These are phyloP conservation scores for Urophycis tenuis DNA, from an alignment of 2,797 vertebrate species.

Conservation along the genomic window DNA sequence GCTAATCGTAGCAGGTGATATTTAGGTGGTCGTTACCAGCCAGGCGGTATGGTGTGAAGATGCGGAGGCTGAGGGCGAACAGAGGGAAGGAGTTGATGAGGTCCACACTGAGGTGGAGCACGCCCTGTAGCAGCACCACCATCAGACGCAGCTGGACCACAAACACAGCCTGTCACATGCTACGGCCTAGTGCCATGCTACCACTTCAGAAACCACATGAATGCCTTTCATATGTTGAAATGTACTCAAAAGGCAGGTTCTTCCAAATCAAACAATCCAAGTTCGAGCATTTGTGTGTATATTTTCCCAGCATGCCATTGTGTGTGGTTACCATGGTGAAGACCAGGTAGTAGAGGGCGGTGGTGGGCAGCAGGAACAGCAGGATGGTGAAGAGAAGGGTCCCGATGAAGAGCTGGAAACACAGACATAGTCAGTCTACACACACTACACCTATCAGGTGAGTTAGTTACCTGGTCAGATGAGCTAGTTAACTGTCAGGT, in stretches of 20 bases:
- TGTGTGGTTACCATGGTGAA: constrained; percentile 84
- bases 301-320: too few relatives aligned
- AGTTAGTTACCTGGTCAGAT: not conserved
- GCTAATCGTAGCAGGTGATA: constrained; percentile 75
- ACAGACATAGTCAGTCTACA: constrained; percentile 4
- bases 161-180: not conserved
- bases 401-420: constrained; percentile 85
- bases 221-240: too few relatives aligned
- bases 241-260: too few relatives aligned
- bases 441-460: not conserved
- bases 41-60: constrained; percentile 49
- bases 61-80: constrained; percentile 78
- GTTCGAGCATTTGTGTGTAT: too few relatives aligned
- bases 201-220: too few relatives aligned
- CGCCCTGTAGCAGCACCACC: constrained; percentile 86
- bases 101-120: constrained; percentile 84
- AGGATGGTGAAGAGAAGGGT: constrained; percentile 92
- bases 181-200: not conserved
- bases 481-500: not conserved
- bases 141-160: constrained; percentile 80
- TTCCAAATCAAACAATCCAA: too few relatives aligned
- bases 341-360: constrained; percentile 94
- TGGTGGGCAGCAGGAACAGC: constrained; percentile 92
- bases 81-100: constrained; percentile 89
- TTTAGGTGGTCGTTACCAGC: constrained; percentile 66